phyloP scores from a whole-genome alignment of 2,113 vertebrate species.

The Mormyrus iriodes region DNA sequence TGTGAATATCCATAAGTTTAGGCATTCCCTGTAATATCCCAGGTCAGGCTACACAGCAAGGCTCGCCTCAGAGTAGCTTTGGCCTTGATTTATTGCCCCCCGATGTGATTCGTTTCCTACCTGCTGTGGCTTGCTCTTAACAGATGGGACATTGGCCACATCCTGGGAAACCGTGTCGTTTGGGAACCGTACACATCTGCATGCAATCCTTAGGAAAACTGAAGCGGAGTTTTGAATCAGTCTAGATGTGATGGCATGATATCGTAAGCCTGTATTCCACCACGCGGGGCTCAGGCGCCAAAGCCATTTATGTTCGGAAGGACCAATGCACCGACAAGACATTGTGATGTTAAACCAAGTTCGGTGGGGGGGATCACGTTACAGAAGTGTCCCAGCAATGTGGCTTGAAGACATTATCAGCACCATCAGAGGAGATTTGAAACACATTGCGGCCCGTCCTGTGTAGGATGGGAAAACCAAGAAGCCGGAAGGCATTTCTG shows the following conservation, averaged over 20 bases:
- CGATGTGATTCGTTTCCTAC: neutral
- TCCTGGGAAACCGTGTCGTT: neutral
- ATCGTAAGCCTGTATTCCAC: neutral
- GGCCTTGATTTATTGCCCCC: neutral
- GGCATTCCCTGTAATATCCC: neutral
- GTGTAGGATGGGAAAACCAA: conserved; percentile 43
- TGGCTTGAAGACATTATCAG: conserved; percentile 45
- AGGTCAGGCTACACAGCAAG: neutral
- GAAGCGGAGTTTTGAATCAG: neutral
- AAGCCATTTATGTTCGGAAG: conserved; percentile 30
- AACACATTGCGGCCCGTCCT: conserved; percentile 50
- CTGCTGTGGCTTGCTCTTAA: neutral
- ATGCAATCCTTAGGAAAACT: neutral
- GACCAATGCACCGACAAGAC: conserved; percentile 41
- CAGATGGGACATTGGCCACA: neutral
- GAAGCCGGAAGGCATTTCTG: conserved; percentile 43
- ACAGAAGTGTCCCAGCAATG: conserved; percentile 29
- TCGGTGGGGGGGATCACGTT: conserved; percentile 48
- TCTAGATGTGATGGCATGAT: neutral
- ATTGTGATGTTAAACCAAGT: conserved; percentile 55
- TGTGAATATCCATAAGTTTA: neutral
- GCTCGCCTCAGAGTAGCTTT: neutral
- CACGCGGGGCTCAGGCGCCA: conserved; percentile 34
- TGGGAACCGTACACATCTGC: neutral
- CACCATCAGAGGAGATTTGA: conserved; percentile 48